Base-by-base conservation (phyloP, 1,140 invertebrate genomes). In the Euwallacea fornicatus region DNA sequence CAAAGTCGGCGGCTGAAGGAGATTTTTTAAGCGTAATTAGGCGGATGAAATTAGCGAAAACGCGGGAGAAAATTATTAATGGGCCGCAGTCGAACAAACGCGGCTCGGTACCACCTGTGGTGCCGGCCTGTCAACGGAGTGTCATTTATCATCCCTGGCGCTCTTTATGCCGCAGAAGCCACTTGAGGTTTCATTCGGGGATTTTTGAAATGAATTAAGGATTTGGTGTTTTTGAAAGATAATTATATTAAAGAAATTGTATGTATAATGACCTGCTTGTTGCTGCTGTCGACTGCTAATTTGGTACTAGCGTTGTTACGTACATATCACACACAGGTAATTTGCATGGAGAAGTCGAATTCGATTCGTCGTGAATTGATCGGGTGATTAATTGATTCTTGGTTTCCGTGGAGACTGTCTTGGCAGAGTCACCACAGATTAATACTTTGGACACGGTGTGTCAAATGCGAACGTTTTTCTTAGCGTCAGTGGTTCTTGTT, bases 51-150 rank as follows among this genome's bases (percentile, higher is more conserved):
- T 68, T 68, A 59, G 66, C 66, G 46, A 68, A 68, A 68, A 58
- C 59, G 43, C 13, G 10, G 21, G 10, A 47, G 21, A 69, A 63
- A 69, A 50, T 69, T 62, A 69, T 69, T 69, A 69, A 69, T 69
- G 67, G 42, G 7, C 46, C 7, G 53, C n/a, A 59, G 11, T 43
- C 11, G 47, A 44, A 41, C 58, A 33, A 33, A 33, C 21, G 21
- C 21, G 21, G 21, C 21, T 33, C 21, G 15, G 33, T 44, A 33
- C 67, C 67, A 62, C 67, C 67, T 69, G 67, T 69, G 67, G 67
- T 59, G 66, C 62, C 21, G 67, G 41, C 60, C 50, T 69, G 67
- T 63, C 67, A 62, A 55, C 67, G 33, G 7, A 55, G 10, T 47
- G 59, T 59, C 58, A 69, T 69, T 58, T 44, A 69, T 69, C 67